Base-by-base conservation (phyloP, 2,797 vertebrate genomes). In the Anguilla obscura region DNA sequence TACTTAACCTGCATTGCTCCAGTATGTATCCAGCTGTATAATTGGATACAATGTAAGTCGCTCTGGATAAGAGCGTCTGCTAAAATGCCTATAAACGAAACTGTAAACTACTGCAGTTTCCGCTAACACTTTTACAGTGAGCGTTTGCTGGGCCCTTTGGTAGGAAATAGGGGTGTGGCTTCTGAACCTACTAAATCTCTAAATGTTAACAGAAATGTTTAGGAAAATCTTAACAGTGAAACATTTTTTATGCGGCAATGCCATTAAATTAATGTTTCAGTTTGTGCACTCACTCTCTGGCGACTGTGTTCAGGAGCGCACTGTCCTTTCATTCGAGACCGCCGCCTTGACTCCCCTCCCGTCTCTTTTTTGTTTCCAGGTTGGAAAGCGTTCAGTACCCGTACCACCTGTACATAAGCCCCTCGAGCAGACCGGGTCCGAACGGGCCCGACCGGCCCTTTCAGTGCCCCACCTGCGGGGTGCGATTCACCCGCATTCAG, bases 401-500 rank as follows among this genome's bases (percentile, higher is more conserved):
- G 91, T 97, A 97, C 91, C 97, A 97, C 91, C 96, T 97, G 92
- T 97, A 97, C 95, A 96, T 97, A 95, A 97, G 96, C 95, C 96
- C 97, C 91, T 97, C 97, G 83, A 96, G 96, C 90, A 97, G 97
- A 89, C 96, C 96, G 87, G 96, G 97, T 91, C 95, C 96, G 87
- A 97, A 97, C 14, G 96, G 97, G 33, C 97, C 97, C 0, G 97
- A 97, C 91, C 96, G 97, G 92, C 97, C 97, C 90, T 97, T 97
- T 93, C 97, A 97, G 92, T 97, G 97, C 92, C 97, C 97, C 69
- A 97, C 97, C 52, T 97, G 97, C 80, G 96, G 97, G 91, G 97
- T 97, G 50, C 95, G 96, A 85, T 97, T 97, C 94, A 97, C 97
- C 88, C 96, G 96, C 90, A 97, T 97, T 93, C 98, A 99, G 97